Percentiles rank a stretch among this genome's conserved stretches.
These are phyloP conservation scores for Enteromius paludinosus DNA, from an alignment of 2,797 vertebrate species.

Conservation along the genomic window DNA sequence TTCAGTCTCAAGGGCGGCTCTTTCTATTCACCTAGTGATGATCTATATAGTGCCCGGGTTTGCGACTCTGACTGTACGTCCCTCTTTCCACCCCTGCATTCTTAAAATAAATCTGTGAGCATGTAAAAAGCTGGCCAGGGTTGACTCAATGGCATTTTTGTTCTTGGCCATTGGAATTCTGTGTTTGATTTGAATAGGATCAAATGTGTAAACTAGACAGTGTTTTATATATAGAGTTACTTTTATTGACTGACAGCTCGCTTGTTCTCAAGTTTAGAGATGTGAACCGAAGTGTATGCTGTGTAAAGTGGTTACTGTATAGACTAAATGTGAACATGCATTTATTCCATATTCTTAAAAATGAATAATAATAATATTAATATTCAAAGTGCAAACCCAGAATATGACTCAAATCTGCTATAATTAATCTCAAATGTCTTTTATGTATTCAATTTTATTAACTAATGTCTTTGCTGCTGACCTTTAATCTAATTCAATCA, in stretches of 20 bases:
- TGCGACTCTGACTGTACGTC: slow-evolving; percentile 38
- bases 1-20: slow-evolving; percentile 26
- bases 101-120: slow-evolving; percentile 46
- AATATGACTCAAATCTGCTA: no score
- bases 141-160: not conserved
- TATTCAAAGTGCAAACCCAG: no score
- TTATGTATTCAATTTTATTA: no score
- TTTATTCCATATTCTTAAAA: no score
- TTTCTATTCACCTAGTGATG: slow-evolving; percentile 53
- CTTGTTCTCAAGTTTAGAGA: not conserved
- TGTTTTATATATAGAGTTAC: no score
- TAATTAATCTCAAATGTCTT: no score
- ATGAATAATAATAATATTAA: no score
- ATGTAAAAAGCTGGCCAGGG: not conserved
- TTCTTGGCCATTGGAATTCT: not conserved
- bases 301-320: no score
- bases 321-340: no score
- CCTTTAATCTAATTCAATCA: no score
- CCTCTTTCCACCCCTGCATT: slow-evolving; percentile 28
- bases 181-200: not conserved
- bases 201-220: not conserved
- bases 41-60: slow-evolving; percentile 32
- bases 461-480: no score
- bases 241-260: not conserved
- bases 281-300: no score